phyloP scores from a whole-genome alignment of 2,888 invertebrate genomes.

The Scotopteryx bipunctaria region DNA sequence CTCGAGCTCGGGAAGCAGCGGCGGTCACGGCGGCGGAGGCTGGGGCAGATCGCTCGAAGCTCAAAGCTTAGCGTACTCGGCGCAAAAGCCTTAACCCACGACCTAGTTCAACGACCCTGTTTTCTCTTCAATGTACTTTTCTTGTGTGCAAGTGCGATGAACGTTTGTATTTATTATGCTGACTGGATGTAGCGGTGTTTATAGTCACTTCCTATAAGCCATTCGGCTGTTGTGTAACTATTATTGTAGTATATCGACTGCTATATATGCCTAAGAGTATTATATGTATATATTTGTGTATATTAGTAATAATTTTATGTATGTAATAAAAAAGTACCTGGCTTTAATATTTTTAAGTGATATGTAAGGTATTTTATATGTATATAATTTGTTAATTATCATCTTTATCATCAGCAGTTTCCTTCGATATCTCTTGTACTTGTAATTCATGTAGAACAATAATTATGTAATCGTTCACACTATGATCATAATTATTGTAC shows the following conservation, averaged over 20 bases:
- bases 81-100: constrained; percentile 85
- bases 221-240: constrained; percentile 39
- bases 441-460: constrained; percentile 16
- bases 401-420: constrained; percentile 18
- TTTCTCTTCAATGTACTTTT: constrained; percentile 67
- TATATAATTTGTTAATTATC: constrained; percentile 38
- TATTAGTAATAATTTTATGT: constrained; percentile 47
- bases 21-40: constrained; percentile 77
- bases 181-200: constrained; percentile 50
- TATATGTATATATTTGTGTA: constrained; percentile 51
- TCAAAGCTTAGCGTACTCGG: constrained; percentile 91
- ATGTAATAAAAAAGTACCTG: constrained; percentile 57
- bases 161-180: constrained; percentile 61
- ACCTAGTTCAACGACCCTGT: constrained; percentile 67
- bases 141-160: constrained; percentile 60
- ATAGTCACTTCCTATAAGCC: constrained; percentile 48
- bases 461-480: constrained; percentile 26
- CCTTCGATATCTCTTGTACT: constrained; percentile 14
- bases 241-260: constrained; percentile 34
- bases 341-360: constrained; percentile 75
- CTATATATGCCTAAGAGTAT: constrained; percentile 35
- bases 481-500: constrained; percentile 33
- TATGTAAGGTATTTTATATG: constrained; percentile 49
- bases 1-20: constrained; percentile 67
- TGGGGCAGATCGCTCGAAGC: constrained; percentile 92